Conservation (phyloP, 2,888 invertebrate species). For the Xylocampa areola region DNA sequence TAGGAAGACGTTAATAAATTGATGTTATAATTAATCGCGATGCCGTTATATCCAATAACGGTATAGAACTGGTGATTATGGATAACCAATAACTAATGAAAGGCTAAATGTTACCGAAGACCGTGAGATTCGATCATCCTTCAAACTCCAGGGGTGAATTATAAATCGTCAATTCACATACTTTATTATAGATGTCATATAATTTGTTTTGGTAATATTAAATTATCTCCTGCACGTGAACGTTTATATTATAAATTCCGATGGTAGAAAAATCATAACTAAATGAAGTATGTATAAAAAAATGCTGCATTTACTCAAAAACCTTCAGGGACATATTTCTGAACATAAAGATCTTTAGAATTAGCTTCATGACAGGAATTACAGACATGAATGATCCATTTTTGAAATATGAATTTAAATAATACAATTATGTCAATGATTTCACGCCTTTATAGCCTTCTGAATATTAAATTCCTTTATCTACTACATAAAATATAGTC, state of each 20-base stretch:
- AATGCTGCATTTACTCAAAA: background rate
- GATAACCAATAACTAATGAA: slow-evolving; percentile 36
- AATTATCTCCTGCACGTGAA: too few relatives aligned
- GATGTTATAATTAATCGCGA: slow-evolving; percentile 42
- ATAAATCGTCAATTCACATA: background rate
- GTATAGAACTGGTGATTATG: slow-evolving; percentile 29
- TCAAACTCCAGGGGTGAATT: background rate
- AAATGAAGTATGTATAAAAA: too few relatives aligned
- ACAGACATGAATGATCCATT: slow-evolving; percentile 11
- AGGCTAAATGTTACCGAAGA: slow-evolving; percentile 11
- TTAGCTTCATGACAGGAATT: slow-evolving; percentile 12
- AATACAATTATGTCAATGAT: slow-evolving; percentile 14
- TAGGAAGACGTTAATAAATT: slow-evolving; percentile 44
- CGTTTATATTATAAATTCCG: too few relatives aligned
- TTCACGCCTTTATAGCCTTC: slow-evolving; percentile 34
- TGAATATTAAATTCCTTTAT: slow-evolving; percentile 29
- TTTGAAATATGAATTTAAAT: slow-evolving; percentile 17
- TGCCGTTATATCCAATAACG: slow-evolving; percentile 35
- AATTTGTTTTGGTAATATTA: too few relatives aligned
- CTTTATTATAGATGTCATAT: background rate
- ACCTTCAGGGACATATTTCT: background rate
- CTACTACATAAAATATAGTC: slow-evolving; percentile 12
- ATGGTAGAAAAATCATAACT: too few relatives aligned
- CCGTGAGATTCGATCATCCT: slow-evolving; percentile 5
- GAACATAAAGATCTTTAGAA: slow-evolving; percentile 10